Conservation (phyloP, 2,888 invertebrate genomes). For the Mylabris sibirica region DNA sequence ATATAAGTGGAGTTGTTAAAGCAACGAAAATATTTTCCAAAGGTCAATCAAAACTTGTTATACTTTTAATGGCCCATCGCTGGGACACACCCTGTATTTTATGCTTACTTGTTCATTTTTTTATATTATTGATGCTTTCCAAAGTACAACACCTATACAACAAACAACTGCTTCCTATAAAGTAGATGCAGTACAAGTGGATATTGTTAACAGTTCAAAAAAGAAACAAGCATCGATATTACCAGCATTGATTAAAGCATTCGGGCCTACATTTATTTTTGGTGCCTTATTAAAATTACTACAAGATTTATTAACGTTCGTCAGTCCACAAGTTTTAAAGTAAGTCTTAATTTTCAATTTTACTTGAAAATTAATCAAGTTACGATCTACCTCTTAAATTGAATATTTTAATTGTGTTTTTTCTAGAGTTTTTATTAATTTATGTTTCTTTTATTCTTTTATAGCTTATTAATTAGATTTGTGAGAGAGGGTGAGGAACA, state of each 20-base stretch:
- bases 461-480: conserved; percentile 76
- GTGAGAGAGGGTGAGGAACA: conserved; percentile 68
- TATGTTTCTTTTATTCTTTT: too few species aligned
- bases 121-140: conserved; percentile 22
- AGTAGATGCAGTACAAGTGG: conserved; percentile 75
- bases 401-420: too few species aligned
- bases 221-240: conserved; percentile 83
- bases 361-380: too few species aligned
- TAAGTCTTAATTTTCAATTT: conserved; percentile 58
- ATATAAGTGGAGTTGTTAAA: too few species aligned
- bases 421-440: too few species aligned
- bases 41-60: too few species aligned
- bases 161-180: conserved; percentile 71
- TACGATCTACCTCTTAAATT: too few species aligned
- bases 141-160: conserved; percentile 39
- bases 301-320: conserved; percentile 86
- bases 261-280: conserved; percentile 85
- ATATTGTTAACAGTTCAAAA: conserved; percentile 73
- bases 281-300: conserved; percentile 84
- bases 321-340: conserved; percentile 89
- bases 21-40: too few species aligned
- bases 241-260: conserved; percentile 83
- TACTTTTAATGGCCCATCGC: too few species aligned
- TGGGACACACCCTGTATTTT: too few species aligned
- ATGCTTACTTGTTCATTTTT: conserved; percentile 15